These are phyloP conservation scores for Lethrus apterus DNA, from an alignment of 1,140 invertebrate species.

Conservation along the genomic window DNA sequence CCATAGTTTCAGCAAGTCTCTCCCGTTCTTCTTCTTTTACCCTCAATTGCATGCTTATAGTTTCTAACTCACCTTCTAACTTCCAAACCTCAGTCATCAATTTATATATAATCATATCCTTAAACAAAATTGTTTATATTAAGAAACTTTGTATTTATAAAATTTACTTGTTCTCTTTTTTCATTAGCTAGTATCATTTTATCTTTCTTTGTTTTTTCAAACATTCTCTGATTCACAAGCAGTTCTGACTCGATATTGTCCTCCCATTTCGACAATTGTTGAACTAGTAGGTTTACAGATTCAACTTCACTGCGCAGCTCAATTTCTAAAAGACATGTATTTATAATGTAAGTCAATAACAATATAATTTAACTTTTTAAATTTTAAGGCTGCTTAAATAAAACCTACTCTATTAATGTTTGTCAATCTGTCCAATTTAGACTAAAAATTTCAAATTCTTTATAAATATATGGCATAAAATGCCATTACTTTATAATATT, in stretches of 20 bases:
- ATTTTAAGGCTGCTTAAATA: neutral
- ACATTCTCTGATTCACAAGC: conserved; percentile 46
- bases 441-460: neutral
- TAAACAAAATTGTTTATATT: no score
- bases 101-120: conserved; percentile 49
- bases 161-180: conserved; percentile 44
- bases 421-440: neutral
- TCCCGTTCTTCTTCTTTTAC: conserved; percentile 49
- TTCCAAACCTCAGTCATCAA: conserved; percentile 49
- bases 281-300: conserved; percentile 42
- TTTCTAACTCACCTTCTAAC: conserved; percentile 45
- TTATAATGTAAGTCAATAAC: no score
- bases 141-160: conserved; percentile 1
- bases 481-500: no score
- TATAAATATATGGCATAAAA: no score
- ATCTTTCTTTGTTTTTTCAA: conserved; percentile 48
- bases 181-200: conserved; percentile 44
- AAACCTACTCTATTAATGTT: neutral
- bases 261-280: conserved; percentile 47
- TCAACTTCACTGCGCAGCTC: conserved; percentile 47
- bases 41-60: conserved; percentile 46
- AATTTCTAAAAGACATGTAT: no score
- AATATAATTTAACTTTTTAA: no score
- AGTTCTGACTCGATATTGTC: conserved; percentile 48
- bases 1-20: conserved; percentile 44